Base-by-base conservation (phyloP, 2,113 vertebrate species). In the Dasyurus viverrinus region DNA sequence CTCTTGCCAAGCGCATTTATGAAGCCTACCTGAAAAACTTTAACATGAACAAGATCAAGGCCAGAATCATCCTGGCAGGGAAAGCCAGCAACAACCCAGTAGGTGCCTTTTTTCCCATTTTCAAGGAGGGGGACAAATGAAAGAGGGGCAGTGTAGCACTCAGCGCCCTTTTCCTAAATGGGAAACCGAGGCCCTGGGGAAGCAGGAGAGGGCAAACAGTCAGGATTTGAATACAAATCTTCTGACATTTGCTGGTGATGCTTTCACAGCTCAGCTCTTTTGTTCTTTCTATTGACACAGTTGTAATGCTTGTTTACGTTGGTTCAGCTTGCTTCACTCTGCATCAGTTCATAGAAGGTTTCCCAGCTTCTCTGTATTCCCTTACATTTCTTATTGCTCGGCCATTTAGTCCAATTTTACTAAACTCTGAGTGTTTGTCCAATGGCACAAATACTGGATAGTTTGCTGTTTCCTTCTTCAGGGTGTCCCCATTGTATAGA, bases 11-110 rank as follows among this genome's bases (percentile, higher is more conserved):
- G 98, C 99, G 99, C 96, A 99, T 99, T 97, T 99, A 99, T 3
- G 99, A 99, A 93, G 99, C 99, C 96, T 99, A 99, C 98, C 98
- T 99, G 98, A 99, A 99, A 98, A 99, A 99, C 98, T 99, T 99
- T 98, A 99, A 99, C 97, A 99, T 99, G 99, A 99, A 99, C 99
- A 99, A 99, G 98, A 98, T 99, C 97, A 99, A 99, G 98, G 99
- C 99, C 92, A 98, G 99, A 42, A 99, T 99, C 97, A 99, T 99
- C 97, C 99, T 99, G 89, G 99, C 99, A 0, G 99, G 99, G 95
- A 99, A 99, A 98, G 99, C 99, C 97, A 99, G 97, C 98, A 99
- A 99, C 96, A 99, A 98, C 54, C 99, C 99, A 96, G 99, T 99
- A 99, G 98, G 99, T 98, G 93, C n/a, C 92, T 90, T 12, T 48